Evolutionary conservation across 2,888 invertebrate species (phyloP), one percentile per base, ranked within the genome.

Genomic region (Meta bourneti): DNA sequence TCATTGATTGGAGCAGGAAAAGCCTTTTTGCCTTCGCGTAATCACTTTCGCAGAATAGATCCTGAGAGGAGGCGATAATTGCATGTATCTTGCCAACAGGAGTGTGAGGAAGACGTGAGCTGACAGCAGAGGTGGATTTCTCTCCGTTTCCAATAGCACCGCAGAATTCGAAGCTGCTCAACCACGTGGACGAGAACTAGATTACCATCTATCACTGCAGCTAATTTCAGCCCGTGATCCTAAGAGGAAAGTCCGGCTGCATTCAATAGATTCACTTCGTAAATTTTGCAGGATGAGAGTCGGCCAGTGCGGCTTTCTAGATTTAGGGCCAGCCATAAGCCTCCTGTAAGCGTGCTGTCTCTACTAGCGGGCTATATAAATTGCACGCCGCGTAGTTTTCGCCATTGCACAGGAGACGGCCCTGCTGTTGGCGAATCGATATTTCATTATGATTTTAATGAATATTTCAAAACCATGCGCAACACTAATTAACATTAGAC

Each of bases 191-290:
- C 77, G 49, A 19, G 77, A 86, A 84, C 61, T 49, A 69, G 85
- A 78, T 86, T 78, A 77, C 77, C 77, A 78, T 86, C 77, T n/a
- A 78, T 86, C 85, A 77, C 49, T 49, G 20, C 69, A 69, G 77
- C 77, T 86, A 78, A 86, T 86, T 77, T 77, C 69, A 69, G 52
- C 49, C 69, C 61, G 11, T 77, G 77, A 77, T 86, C 70, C 48
- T 49, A 51, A 51, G 34, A 19, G 74, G 20, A 75, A 77, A 78
- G 85, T 69, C 69, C 69, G 77, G 77, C 16, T 49, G 70, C 51
- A 70, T 77, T 51, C 54, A 77, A 86, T 78, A 54, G 85, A 84
- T 86, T 86, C 72, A 19, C 74, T 83, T 72, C 85, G 85, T 86
- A 86, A 86, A 86, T 78, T 86, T 78, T 54, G 52, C 19, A 83